Base-by-base conservation (phyloP, 2,113 vertebrate genomes). In the Festucalex cinctus region DNA sequence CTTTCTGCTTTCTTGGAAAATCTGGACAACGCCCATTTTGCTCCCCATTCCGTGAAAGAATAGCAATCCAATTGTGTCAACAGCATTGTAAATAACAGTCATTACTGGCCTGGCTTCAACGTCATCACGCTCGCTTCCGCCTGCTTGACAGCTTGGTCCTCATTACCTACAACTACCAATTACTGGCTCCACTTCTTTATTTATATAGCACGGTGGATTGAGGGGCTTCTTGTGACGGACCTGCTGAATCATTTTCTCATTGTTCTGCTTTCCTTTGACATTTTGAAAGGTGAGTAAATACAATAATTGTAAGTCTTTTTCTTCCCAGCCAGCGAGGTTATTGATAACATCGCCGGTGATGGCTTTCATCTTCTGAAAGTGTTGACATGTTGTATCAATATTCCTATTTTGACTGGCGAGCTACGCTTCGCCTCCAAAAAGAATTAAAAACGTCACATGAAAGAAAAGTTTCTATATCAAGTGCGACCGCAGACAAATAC, bases 91-190 rank as follows among this genome's bases (percentile, higher is more conserved):
- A 85, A 90, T 90, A 90, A 91, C 89, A 87, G 88, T 89, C 85
- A 91, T 92, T 91, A 90, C 76, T 67, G 80, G 74, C 81, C 76
- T 80, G 60, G 81, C 82, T 74, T 76, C 80, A 75, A 76, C 61
- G n/a, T 81, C 85, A 80, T 89, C 82, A 73, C 83, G 83, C 85
- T 88, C 73, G 88, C 84, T 89, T 86, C 49, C 66, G 54, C 85
- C 82, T 70, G 79, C 87, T 88, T 62, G 89, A 90, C 89, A 91
- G 86, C 82, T 86, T 85, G 82, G 83, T 85, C 83, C 85, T 88
- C 91, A 92, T 92, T 92, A 92, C 87, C 83, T 82, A 88, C 85
- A 90, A 87, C 88, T 80, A 83, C 84, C 86, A 88, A 91, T 93
- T 90, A 89, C 77, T 84, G 79, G 85, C 86, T 85, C 79, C 81